phyloP scores from a whole-genome alignment of 1,140 invertebrate genomes.

The Aphelinus certus region DNA sequence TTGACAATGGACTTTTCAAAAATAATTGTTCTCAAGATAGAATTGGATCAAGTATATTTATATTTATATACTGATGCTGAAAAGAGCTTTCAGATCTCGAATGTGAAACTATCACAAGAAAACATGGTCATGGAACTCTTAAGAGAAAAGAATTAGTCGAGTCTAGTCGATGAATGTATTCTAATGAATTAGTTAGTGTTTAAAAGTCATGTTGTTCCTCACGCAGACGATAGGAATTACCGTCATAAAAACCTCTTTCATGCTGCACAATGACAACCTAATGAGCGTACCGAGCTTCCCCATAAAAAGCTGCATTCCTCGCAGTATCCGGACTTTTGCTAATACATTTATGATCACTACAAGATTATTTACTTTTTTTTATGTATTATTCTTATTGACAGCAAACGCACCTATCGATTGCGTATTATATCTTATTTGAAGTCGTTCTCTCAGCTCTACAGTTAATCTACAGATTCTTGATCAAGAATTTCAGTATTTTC shows the following conservation, averaged over 20 bases:
- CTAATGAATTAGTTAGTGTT: constrained; percentile 13
- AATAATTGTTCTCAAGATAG: no score
- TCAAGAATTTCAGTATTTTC: constrained; percentile 10
- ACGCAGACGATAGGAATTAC: constrained; percentile 24
- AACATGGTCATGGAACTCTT: no score
- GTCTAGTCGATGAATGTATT: constrained; percentile 7
- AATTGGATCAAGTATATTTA: no score
- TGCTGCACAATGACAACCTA: constrained; percentile 39
- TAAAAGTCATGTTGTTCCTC: constrained; percentile 8
- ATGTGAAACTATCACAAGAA: no score
- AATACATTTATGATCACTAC: constrained; percentile 36
- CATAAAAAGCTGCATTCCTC: constrained; percentile 37
- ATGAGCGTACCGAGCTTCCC: constrained; percentile 42
- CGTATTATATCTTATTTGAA: constrained; percentile 9
- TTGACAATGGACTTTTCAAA: no score
- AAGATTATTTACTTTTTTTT: constrained; percentile 20
- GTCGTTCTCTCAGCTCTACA: constrained; percentile 9
- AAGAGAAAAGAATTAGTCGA: constrained; percentile 11
- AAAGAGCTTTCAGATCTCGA: no score
- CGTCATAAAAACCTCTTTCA: constrained; percentile 13
- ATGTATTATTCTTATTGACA: constrained; percentile 37
- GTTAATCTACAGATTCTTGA: constrained; percentile 17
- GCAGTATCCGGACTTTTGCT: constrained; percentile 36
- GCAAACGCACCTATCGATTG: constrained; percentile 25
- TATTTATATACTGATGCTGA: no score